Conservation (phyloP, 2,797 vertebrate species). For the Gallirallus australis region DNA sequence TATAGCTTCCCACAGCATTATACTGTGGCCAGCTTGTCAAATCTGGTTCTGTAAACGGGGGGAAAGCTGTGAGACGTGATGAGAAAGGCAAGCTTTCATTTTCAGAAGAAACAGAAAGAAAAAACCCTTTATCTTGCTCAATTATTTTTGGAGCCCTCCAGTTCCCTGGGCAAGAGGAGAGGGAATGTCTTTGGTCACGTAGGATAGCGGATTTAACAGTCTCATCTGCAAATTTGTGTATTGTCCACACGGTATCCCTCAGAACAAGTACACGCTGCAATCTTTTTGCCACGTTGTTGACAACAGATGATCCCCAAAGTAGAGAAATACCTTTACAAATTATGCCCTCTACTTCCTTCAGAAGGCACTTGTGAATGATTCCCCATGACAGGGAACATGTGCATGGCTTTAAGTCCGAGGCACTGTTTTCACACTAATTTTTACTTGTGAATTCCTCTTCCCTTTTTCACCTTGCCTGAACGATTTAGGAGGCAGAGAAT, state of each 20-base stretch:
- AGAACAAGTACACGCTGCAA: not conserved
- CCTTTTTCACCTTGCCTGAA: conserved; percentile 8
- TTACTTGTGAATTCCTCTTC: conserved; percentile 61
- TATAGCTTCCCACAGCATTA: conserved; percentile 5
- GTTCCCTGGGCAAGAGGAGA: not conserved
- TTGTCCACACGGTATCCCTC: not conserved
- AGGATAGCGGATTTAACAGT: conserved; percentile 3
- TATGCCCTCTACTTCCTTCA: not conserved
- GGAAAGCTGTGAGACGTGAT: not conserved
- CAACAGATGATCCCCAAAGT: conserved; percentile 5
- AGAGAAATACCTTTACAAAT: conserved; percentile 14
- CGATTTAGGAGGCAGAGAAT: not conserved
- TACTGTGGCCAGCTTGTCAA: conserved; percentile 21
- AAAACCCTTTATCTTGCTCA: not conserved
- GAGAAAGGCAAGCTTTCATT: not conserved
- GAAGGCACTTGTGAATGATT: conserved; percentile 64
- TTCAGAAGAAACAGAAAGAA: not conserved
- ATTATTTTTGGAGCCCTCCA: not conserved
- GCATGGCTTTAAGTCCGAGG: conserved; percentile 36
- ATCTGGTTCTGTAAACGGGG: conserved; percentile 1
- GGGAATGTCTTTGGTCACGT: not conserved
- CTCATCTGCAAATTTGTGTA: not conserved
- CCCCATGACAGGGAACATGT: conserved; percentile 34
- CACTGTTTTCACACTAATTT: conserved; percentile 78
- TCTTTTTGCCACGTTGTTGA: not conserved